phyloP scores from a whole-genome alignment of 2,113 vertebrate genomes.

The Petroica traversi region DNA sequence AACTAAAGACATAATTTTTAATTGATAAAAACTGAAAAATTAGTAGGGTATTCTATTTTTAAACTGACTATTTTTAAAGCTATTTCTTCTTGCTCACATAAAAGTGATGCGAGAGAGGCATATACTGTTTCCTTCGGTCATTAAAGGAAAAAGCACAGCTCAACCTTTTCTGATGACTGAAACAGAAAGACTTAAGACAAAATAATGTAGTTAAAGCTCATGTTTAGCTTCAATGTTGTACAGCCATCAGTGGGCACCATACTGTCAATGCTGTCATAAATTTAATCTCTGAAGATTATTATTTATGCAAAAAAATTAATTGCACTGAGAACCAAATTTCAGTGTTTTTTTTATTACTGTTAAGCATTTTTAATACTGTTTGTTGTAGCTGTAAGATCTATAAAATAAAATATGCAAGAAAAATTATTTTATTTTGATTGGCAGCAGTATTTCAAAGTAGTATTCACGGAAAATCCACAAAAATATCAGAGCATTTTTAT shows the following conservation, averaged over 20 bases:
- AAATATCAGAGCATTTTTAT: neutral
- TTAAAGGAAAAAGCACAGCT: neutral
- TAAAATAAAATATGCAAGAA: neutral
- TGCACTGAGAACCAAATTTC: neutral
- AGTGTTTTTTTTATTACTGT: neutral
- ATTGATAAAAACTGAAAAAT: neutral
- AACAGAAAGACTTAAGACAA: neutral
- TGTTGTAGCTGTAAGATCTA: neutral
- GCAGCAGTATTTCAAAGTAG: neutral
- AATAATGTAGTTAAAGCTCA: neutral
- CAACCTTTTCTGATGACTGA: neutral
- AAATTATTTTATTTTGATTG: neutral
- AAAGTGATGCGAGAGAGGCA: rapidly evolving
- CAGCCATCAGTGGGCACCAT: neutral
- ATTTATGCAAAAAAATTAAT: neutral
- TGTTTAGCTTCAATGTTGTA: neutral
- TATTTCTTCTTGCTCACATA: neutral
- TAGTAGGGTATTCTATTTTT: neutral
- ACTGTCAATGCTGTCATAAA: neutral
- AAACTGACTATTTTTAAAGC: neutral
- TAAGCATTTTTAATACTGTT: neutral
- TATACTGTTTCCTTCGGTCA: neutral
- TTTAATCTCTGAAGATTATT: neutral
- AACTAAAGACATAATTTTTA: neutral
- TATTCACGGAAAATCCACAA: neutral